These are phyloP conservation scores for Hyphantria cunea DNA, from an alignment of 1,140 invertebrate genomes.

Conservation along the genomic window DNA sequence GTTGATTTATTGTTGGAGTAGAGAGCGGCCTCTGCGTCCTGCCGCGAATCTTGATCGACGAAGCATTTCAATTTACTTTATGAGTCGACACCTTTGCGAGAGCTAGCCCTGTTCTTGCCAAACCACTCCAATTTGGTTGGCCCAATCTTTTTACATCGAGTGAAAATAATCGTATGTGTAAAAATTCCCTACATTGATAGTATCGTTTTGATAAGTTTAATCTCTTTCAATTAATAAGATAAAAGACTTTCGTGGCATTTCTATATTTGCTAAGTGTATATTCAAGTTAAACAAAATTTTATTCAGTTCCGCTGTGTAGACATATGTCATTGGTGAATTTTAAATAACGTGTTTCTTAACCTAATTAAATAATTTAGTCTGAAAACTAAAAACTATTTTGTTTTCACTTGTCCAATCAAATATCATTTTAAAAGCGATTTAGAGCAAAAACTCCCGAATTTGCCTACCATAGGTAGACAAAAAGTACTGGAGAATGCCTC, in stretches of 20 bases:
- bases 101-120: constrained; percentile 41
- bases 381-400: too few relatives aligned
- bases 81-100: constrained; percentile 67
- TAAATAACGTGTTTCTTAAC: too few relatives aligned
- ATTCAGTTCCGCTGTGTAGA: too few relatives aligned
- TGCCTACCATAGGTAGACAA: constrained; percentile 11
- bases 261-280: too few relatives aligned
- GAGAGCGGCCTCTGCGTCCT: constrained; percentile 58
- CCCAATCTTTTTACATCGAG: constrained; percentile 41
- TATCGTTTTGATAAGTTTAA: too few relatives aligned
- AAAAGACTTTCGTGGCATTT: too few relatives aligned
- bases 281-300: too few relatives aligned
- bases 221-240: too few relatives aligned
- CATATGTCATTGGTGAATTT: too few relatives aligned
- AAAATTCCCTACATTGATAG: background rate
- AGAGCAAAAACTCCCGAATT: constrained; percentile 18
- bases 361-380: too few relatives aligned
- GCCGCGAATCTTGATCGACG: constrained; percentile 71
- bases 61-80: constrained; percentile 78
- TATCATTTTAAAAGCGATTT: constrained; percentile 3
- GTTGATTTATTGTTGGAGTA: constrained; percentile 72
- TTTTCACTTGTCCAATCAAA: constrained; percentile 2
- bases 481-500: constrained; percentile 24
- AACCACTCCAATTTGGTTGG: constrained; percentile 37
- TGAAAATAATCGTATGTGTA: too few relatives aligned